Evolutionary conservation across 2,797 vertebrate genomes (phyloP), one percentile per base, ranked within the genome.

Genomic region (Gymnothorax javanicus): DNA sequence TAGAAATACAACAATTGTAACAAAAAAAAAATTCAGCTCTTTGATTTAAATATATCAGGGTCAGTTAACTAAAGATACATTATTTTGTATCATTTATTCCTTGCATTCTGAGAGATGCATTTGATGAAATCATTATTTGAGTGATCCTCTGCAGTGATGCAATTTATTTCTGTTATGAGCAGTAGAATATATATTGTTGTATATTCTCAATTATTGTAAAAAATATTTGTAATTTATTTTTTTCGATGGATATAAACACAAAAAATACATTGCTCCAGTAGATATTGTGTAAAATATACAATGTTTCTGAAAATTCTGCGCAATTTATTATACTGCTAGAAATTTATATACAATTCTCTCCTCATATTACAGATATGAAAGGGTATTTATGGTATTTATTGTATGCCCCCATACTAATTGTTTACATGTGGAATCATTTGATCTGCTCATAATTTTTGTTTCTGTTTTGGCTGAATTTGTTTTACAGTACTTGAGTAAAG

Each of bases 401-500:
- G 79, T 50, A 79, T 64, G 73, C 54, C 81, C 59, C 3, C 58
- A 83, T 25, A 71, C 77, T 82, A 83, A 83, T 87, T 87, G 73
- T 87, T 87, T 69, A 83, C 81, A 83, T 87, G 52, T 83, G 71
- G 83, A 85, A 67, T 67, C 6, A 7, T 67, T 67, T 86, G 69
- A 88, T 69, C 82, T 84, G 77, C 71, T 77, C 56, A 69, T 84
- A 59, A 54, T 60, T 33, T 27, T 79, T 79, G 20, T 17, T 75
- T 69, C 57, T 84, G 17, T 77, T 75, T 85, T 87, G 4, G 43
- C 58, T 75, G 20, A 17, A 84, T 84, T 15, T 62, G 71, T 33
- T 84, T 71, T 84, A 82, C 64, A 43, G 54, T 82, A 87, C n/a
- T 73, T 59, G 17, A 77, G 75, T 17, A 54, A 62, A n/a, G 17